Base-by-base conservation (phyloP, 2,113 vertebrate genomes). In the Dendrocopos noguchii region DNA sequence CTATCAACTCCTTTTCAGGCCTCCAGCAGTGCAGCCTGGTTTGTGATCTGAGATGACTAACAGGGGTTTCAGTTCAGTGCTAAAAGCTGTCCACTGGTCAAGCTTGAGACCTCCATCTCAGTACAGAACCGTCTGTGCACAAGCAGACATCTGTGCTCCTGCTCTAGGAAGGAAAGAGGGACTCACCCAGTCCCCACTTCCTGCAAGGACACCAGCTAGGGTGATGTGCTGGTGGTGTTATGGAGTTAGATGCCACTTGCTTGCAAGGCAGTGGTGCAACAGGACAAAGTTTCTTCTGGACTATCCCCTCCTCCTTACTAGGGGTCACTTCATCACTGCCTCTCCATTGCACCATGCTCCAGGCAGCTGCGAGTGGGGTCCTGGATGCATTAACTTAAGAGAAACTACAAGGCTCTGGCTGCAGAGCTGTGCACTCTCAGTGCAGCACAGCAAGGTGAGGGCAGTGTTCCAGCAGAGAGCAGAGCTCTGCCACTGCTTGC, bases 31-130 rank as follows among this genome's bases (percentile, higher is more conserved):
- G 5, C 22, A 16, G 17, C 15, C 13, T 60, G 53, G 15, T 1
- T 44, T n/a, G 44, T 28, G 22, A 74, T 20, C 55, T 12, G 39
- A 31, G 53, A 13, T 50, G 61, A 42, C 31, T 76, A 12, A 75
- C 0, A 50, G 39, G 57, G 67, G 22, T 59, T 61, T 13, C 36
- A 24, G 12, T 24, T 28, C 20, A 27, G 21, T 4, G 33, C 36
- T 75, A 33, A 77, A 74, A 61, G 60, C 31, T 67, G 67, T 44
- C 24, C 44, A 50, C 64, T 21, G 13, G 28, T 63, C 28, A 59
- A 56, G 17, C 12, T 6, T 5, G 27, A 76, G 39, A 29, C 4
- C 6, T 70, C 28, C 28, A 7, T 7, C 42, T 64, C 4, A 0
- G 21, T n/a, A 3, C 13, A 85, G 56, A 33, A 63, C 66, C 28